These are phyloP conservation scores for Prenolepis imparis DNA, from an alignment of 2,888 invertebrate genomes.

Conservation along the genomic window DNA sequence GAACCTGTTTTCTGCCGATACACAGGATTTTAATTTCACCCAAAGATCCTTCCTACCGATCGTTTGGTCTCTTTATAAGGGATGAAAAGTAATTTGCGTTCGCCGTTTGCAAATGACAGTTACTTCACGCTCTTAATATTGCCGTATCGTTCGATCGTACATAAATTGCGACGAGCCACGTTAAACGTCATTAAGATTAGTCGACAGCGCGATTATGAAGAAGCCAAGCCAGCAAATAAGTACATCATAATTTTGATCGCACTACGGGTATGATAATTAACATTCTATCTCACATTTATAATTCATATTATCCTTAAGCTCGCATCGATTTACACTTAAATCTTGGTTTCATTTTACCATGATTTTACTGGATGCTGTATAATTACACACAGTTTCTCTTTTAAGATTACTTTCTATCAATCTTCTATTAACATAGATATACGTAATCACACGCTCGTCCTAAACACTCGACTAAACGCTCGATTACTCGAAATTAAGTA, in stretches of 20 bases:
- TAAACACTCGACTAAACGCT: neutral
- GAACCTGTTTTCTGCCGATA: slow-evolving; percentile 60
- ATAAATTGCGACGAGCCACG: slow-evolving; percentile 65
- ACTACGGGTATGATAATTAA: slow-evolving; percentile 29
- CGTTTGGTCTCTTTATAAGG: slow-evolving; percentile 1
- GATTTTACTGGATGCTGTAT: neutral
- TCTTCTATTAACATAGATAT: slow-evolving; percentile 7
- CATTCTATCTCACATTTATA: slow-evolving; percentile 41
- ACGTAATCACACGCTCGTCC: neutral
- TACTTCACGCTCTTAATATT: slow-evolving; percentile 55
- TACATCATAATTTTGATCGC: slow-evolving; percentile 42
- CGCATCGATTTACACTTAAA: slow-evolving; percentile 41
- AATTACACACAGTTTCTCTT: slow-evolving; percentile 29
- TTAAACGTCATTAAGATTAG: slow-evolving; percentile 70
- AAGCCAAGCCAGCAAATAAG: slow-evolving; percentile 24
- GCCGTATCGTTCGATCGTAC: slow-evolving; percentile 64
- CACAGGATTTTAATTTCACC: slow-evolving; percentile 62
- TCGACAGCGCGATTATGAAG: slow-evolving; percentile 62
- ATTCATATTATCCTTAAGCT: slow-evolving; percentile 49
- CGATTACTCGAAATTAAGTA: neutral
- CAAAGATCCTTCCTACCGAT: slow-evolving; percentile 12
- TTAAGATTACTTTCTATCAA: slow-evolving; percentile 8
- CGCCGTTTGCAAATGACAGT: slow-evolving; percentile 37
- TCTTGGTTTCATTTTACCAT: neutral
- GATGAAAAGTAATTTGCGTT: slow-evolving; percentile 45